Conservation (phyloP, 2,888 invertebrate species). For the Nezara viridula region DNA sequence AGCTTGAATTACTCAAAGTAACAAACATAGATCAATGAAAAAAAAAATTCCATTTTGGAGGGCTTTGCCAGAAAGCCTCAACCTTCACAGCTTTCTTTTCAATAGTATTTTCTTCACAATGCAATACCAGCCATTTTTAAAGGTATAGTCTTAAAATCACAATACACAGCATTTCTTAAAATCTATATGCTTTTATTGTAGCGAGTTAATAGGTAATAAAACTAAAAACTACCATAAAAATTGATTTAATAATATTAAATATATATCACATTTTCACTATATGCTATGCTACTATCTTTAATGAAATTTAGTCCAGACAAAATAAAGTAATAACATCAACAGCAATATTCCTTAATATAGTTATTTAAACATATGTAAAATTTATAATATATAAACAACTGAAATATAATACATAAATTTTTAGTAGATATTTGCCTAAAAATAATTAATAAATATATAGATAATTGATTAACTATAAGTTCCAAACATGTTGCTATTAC, state of each 20-base stretch:
- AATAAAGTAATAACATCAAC: not conserved
- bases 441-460: not conserved
- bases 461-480: not conserved
- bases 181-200: too few species aligned
- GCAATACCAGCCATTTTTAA: too few species aligned
- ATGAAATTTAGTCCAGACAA: not conserved
- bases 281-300: not conserved
- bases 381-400: not conserved
- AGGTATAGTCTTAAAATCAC: too few species aligned
- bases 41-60: too few species aligned
- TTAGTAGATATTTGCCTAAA: not conserved
- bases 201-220: too few species aligned
- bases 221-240: not conserved
- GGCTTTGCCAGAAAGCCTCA: too few species aligned
- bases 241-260: not conserved
- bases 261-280: conserved; percentile 14
- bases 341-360: not conserved
- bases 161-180: too few species aligned
- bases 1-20: too few species aligned
- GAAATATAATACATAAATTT: not conserved
- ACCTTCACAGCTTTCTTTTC: too few species aligned
- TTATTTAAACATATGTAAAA: not conserved
- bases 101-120: too few species aligned
- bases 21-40: too few species aligned
- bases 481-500: not conserved